These are phyloP conservation scores for Mus pahari DNA, from an alignment of 2,113 vertebrate species.

Conservation along the genomic window DNA sequence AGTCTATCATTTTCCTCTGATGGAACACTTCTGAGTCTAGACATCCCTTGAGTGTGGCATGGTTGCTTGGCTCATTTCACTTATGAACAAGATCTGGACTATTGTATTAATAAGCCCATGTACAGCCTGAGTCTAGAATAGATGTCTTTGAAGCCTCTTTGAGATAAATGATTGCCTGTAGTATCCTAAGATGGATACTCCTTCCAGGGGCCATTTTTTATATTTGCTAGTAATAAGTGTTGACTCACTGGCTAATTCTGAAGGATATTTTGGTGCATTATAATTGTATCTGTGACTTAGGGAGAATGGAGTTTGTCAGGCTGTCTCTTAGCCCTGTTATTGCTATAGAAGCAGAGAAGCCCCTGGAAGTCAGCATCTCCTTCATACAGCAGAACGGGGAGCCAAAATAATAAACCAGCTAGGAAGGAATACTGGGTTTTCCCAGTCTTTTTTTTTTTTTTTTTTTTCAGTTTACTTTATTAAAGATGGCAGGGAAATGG, in stretches of 20 bases:
- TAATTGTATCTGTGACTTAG: constrained; percentile 65
- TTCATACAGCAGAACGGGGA: neutral
- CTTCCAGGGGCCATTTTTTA: constrained; percentile 60
- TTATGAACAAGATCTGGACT: neutral
- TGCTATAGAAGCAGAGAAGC: constrained; percentile 32
- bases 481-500: constrained; percentile 38
- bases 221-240: constrained; percentile 70
- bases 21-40: constrained; percentile 1
- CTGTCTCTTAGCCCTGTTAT: constrained; percentile 24
- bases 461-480: constrained; percentile 42
- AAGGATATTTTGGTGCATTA: constrained; percentile 64
- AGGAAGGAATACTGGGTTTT: constrained; percentile 50
- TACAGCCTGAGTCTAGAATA: constrained; percentile 51
- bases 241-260: constrained; percentile 69
- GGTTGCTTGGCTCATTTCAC: constrained; percentile 26
- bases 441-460: neutral
- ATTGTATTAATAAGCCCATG: constrained; percentile 5
- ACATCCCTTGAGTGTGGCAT: constrained; percentile 24
- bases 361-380: neutral
- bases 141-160: constrained; percentile 53
- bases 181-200: constrained; percentile 52
- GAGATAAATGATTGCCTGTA: constrained; percentile 45
- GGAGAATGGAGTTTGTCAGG: constrained; percentile 42
- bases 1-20: neutral
- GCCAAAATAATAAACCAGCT: constrained; percentile 5